phyloP scores from a whole-genome alignment of 2,888 invertebrate species.

The Drosophila melanosoma region DNA sequence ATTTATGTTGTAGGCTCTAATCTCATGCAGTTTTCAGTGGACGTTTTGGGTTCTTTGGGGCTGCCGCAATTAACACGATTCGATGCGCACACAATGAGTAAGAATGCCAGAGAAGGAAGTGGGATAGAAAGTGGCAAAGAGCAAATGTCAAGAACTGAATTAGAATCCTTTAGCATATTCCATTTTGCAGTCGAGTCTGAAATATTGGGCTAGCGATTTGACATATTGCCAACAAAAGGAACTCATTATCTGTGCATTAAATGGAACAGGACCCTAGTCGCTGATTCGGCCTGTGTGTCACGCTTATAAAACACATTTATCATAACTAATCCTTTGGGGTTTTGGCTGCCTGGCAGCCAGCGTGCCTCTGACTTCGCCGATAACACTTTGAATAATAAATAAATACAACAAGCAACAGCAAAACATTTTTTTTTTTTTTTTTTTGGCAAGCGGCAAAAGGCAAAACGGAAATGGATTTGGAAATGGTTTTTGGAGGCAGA shows the following conservation, averaged over 20 bases:
- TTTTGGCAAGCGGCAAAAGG: constrained; percentile 54
- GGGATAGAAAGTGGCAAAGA: neutral
- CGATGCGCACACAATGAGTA: constrained; percentile 60
- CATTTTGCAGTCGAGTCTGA: constrained; percentile 57
- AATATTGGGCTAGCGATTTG: constrained; percentile 77
- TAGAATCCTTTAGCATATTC: constrained; percentile 56
- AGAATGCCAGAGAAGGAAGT: neutral
- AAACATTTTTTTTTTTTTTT: constrained; percentile 27
- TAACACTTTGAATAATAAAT: constrained; percentile 81
- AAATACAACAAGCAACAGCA: constrained; percentile 71
- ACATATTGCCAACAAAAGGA: constrained; percentile 80
- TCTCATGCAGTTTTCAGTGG: constrained; percentile 64
- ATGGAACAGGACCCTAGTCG: constrained; percentile 59
- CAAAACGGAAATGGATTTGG: constrained; percentile 47
- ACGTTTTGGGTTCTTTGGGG: constrained; percentile 25
- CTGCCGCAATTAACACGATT: constrained; percentile 74
- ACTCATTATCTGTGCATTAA: constrained; percentile 80
- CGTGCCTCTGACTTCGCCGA: constrained; percentile 51
- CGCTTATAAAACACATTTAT: constrained; percentile 81
- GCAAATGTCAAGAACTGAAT: constrained; percentile 40
- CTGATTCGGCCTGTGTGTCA: constrained; percentile 57
- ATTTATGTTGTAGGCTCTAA: constrained; percentile 66
- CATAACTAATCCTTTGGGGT: constrained; percentile 80
- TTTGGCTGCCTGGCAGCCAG: constrained; percentile 66
- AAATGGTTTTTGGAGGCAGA: constrained; percentile 35